Base-by-base conservation (phyloP, 1,140 invertebrate genomes). In the Cyclina sinensis region DNA sequence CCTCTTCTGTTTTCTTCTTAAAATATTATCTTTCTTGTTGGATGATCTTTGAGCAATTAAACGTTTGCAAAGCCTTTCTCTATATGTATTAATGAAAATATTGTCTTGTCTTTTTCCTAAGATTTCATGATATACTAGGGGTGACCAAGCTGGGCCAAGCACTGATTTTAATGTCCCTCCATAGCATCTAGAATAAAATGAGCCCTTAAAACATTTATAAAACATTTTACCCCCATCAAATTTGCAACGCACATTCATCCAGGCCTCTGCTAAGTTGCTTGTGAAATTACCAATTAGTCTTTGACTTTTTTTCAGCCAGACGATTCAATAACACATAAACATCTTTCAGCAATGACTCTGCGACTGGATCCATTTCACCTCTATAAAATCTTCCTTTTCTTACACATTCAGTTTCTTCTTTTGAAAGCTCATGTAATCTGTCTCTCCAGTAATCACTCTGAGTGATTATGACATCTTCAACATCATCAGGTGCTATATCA, bases 151-250 rank as follows among this genome's bases (percentile, higher is more conserved):
- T 43, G 35, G 43, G 2, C 73, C 73, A 9, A 43, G 12, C 39
- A 24, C 0, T 81, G 21, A 16, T 81, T 54, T 81, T 35, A 65
- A 39, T 0, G 79, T 54, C 35, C 51, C 57, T 5, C 57, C 46
- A 54, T 78, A 30, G 48, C 74, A 78, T 78, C 74, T 46, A 11
- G 48, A 39, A 51, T 51, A 78, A 62, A 59, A 81, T 37, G 79
- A 81, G 7, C 51, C 57, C 27, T 30, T 39, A 62, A 14, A 59
- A 59, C 51, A 35, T 51, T 48, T 81, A 27, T 81, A 62, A n/a
- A 37, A 46, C 35, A 59, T 62, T 81, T 81, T 81, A 0, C 54
- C 79, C 16, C 79, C 54, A 51, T 51, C 74, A 78, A 78, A 78
- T 27, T 78, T 78, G 12, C 51, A 81, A 14, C 51, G 7, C 2